These are phyloP conservation scores for Trissolcus brochymenae DNA, from an alignment of 2,888 invertebrate species.

Conservation along the genomic window DNA sequence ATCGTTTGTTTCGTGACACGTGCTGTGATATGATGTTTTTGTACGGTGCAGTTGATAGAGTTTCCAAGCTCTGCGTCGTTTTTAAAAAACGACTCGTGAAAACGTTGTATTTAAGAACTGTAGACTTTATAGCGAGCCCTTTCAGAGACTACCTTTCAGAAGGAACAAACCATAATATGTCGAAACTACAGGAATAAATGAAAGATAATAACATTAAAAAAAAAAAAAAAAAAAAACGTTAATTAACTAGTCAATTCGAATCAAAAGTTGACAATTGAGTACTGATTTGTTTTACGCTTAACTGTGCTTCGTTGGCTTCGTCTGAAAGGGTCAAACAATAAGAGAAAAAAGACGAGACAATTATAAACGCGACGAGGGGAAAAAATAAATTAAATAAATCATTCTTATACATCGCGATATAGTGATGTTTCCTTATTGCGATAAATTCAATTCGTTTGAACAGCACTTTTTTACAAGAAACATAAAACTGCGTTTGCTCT, in stretches of 20 bases:
- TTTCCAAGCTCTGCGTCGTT: conserved; percentile 34
- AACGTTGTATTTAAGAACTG: conserved; percentile 33
- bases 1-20: conserved; percentile 56
- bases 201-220: conserved; percentile 7
- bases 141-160: conserved; percentile 20
- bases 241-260: conserved; percentile 42
- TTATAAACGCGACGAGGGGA: background rate
- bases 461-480: conserved; percentile 32
- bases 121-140: conserved; percentile 24
- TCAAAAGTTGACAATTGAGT: conserved; percentile 29
- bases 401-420: conserved; percentile 7
- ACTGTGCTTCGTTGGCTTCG: conserved; percentile 11
- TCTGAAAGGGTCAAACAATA: conserved; percentile 31
- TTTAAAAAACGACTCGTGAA: conserved; percentile 34
- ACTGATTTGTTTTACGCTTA: conserved; percentile 19
- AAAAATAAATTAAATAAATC: conserved; percentile 8
- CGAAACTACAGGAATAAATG: conserved; percentile 1
- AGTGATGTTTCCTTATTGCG: conserved; percentile 12
- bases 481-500: conserved; percentile 20
- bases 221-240: too few relatives aligned
- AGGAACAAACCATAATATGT: background rate
- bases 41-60: conserved; percentile 45
- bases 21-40: conserved; percentile 58
- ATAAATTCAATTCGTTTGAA: conserved; percentile 24
- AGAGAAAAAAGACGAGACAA: conserved; percentile 15